Evolutionary conservation across 2,113 vertebrate species (phyloP).

Genomic region (Chaetops frenatus): DNA sequence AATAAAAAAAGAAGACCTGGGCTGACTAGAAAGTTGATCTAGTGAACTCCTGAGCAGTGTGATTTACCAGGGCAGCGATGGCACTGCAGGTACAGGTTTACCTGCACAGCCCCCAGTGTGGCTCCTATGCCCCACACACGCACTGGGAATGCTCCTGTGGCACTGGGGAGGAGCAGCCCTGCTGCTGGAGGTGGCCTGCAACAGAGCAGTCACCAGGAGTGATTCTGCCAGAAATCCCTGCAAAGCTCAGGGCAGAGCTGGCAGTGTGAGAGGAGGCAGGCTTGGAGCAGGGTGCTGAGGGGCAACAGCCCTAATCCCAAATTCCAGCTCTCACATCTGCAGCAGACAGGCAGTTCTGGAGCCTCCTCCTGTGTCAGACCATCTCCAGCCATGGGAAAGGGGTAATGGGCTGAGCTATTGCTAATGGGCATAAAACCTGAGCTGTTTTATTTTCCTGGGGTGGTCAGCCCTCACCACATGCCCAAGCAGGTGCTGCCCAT

Average conservation of each 20-base stretch:
- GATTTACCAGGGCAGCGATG: background rate
- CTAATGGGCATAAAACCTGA: background rate
- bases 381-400: background rate
- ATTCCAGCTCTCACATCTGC: background rate
- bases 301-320: background rate
- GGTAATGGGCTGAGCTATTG: background rate
- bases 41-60: background rate
- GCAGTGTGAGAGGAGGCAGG: accelerated
- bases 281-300: background rate
- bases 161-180: background rate
- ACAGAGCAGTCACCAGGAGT: background rate
- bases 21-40: slow-evolving; percentile 29
- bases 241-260: background rate
- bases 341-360: background rate
- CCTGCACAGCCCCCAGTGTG: background rate
- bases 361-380: background rate
- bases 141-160: background rate
- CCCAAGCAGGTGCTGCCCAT: background rate
- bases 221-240: background rate
- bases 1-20: slow-evolving; percentile 19
- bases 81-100: background rate
- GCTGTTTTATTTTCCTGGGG: background rate
- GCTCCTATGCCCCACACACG: accelerated
- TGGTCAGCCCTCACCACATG: background rate
- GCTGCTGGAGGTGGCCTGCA: background rate